Base-by-base conservation (phyloP, 2,888 invertebrate genomes). In the Pollenia angustigena region DNA sequence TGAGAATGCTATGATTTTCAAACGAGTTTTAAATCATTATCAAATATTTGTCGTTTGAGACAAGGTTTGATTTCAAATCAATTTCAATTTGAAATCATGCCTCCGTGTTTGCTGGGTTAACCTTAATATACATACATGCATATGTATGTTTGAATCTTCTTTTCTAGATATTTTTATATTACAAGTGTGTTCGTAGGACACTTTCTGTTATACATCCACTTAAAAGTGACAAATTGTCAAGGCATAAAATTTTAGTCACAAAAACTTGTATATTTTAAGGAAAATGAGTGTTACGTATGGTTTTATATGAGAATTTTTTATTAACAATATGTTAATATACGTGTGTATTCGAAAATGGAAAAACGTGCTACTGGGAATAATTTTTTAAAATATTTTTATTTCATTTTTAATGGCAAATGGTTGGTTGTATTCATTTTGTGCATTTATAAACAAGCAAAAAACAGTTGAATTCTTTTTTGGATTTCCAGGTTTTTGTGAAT, bases 141-240 rank as follows among this genome's bases (percentile, higher is more conserved):
- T 6, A 11, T 10, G 23, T 12, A 23, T 11, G 23, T 12, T 12
- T 11, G 9, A 4, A 6, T 42, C 42, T 62, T 42, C 10, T 64
- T 2, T 1, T 23, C 2, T 23, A 23, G 2, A 23, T 23, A 18
- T 64, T 16, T 6, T 9, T 44, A n/a, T n/a, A n/a, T n/a, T 4
- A 9, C 14, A 4, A 14, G n/a, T 69, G 14, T 69, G 69, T 69
- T 16, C 12, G n/a, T 48, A 14, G n/a, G 23, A 58, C 44, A 18
- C 4, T 75, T 48, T 74, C 32, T 32, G 11, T 48, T 8, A 16
- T 52, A 66, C n/a, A 56, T 66, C 9, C 74, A 74, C 66, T 81
- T 74, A 64, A 71, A 74, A 74, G 81, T 74, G 81, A 66, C 81
- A 81, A 74, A 74, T 81, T 50, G 46, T 81, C 40, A 66, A 74